phyloP scores from a whole-genome alignment of 2,888 invertebrate genomes.

The Sarcophaga caerulescens region DNA sequence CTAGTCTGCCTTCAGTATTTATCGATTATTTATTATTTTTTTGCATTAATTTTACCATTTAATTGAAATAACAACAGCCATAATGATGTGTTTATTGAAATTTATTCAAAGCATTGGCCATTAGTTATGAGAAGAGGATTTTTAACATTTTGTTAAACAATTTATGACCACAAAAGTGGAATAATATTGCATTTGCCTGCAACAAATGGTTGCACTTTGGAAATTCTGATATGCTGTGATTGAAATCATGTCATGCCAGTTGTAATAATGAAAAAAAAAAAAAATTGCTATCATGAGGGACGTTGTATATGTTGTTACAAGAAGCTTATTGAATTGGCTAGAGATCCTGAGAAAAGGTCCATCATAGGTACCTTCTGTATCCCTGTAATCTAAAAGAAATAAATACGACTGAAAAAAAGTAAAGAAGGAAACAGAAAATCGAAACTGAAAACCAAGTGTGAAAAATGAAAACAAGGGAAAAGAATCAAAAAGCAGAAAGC shows the following conservation, averaged over 20 bases:
- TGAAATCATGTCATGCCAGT: background rate
- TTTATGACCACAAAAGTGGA: background rate
- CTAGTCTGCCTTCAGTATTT: background rate
- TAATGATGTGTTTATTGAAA: slow-evolving; percentile 58
- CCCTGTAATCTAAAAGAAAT: no score
- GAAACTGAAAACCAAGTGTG: no score
- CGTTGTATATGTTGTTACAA: no score
- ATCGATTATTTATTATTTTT: background rate
- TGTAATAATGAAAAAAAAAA: no score
- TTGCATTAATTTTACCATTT: slow-evolving; percentile 8
- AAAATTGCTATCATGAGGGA: no score
- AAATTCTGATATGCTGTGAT: background rate
- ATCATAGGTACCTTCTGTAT: no score
- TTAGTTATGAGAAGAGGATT: background rate
- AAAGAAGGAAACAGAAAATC: no score
- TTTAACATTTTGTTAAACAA: background rate
- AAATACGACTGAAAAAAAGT: no score
- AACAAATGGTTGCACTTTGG: slow-evolving; percentile 8
- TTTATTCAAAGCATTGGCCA: background rate
- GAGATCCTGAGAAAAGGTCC: no score
- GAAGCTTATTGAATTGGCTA: no score
- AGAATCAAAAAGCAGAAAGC: no score
- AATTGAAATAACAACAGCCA: slow-evolving; percentile 27
- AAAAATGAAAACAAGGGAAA: no score
- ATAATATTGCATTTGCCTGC: background rate